These are phyloP conservation scores for Meteorus sp. DNA, from an alignment of 1,140 invertebrate species.

Conservation along the genomic window DNA sequence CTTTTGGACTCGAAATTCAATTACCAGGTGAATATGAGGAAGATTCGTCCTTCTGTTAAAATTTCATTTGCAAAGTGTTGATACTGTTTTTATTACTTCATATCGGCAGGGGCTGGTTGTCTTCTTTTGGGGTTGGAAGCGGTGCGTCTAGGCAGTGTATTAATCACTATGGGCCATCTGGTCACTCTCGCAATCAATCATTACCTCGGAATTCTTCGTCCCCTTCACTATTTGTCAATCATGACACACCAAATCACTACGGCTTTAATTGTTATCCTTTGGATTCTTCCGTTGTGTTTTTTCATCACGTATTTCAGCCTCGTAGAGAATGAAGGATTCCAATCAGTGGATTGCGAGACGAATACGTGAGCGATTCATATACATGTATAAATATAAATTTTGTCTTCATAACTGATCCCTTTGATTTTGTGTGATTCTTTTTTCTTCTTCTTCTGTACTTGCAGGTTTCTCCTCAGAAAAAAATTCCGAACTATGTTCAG, in stretches of 20 bases:
- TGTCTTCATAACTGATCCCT: too few species aligned
- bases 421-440: conserved; percentile 7
- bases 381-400: too few species aligned
- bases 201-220: conserved; percentile 66
- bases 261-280: conserved; percentile 58
- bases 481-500: conserved; percentile 59
- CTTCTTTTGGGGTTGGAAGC: conserved; percentile 55
- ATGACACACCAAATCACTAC: conserved; percentile 57
- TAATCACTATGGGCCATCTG: conserved; percentile 68
- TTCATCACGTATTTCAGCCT: conserved; percentile 60
- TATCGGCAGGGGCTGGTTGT: conserved; percentile 37
- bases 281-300: conserved; percentile 60
- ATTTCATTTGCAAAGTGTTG: too few species aligned
- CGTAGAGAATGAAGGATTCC: conserved; percentile 56
- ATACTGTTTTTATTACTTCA: too few species aligned
- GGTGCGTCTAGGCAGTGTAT: conserved; percentile 60
- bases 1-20: conserved; percentile 30
- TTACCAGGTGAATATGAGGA: conserved; percentile 23
- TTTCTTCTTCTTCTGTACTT: too few species aligned
- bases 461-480: conserved; percentile 54
- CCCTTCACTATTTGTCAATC: conserved; percentile 65
- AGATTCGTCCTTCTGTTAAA: too few species aligned
- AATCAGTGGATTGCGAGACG: conserved; percentile 35
- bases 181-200: conserved; percentile 70
- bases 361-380: conserved; percentile 31